These are phyloP conservation scores for Boleophthalmus pectinirostris DNA, from an alignment of 2,113 vertebrate species.

Conservation along the genomic window DNA sequence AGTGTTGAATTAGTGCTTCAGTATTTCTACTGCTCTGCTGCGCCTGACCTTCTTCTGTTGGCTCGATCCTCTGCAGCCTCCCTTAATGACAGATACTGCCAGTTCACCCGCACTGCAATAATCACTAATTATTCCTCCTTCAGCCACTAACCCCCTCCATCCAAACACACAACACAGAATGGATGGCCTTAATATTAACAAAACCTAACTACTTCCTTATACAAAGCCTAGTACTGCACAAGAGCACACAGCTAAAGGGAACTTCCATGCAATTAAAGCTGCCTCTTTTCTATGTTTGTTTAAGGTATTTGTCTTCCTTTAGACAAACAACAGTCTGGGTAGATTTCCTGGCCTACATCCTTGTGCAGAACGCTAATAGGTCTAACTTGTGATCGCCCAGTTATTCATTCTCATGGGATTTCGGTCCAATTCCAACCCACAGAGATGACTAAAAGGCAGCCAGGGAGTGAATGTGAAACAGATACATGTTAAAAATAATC, in stretches of 20 bases:
- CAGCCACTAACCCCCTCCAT: slow-evolving; percentile 21
- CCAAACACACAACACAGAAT: slow-evolving; percentile 21
- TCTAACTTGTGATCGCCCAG: slow-evolving; percentile 36
- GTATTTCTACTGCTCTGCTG: slow-evolving; percentile 28
- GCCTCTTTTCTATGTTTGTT: background rate
- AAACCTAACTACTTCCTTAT: background rate
- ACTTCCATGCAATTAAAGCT: background rate
- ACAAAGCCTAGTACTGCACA: background rate
- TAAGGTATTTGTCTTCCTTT: background rate
- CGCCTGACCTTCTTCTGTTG: slow-evolving; percentile 55
- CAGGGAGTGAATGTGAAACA: slow-evolving; percentile 18
- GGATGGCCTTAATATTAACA: slow-evolving; percentile 44
- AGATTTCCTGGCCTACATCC: slow-evolving; percentile 49
- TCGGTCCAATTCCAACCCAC: slow-evolving; percentile 17
- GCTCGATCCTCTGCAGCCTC: slow-evolving; percentile 44
- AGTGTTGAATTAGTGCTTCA: slow-evolving; percentile 28
- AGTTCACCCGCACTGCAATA: slow-evolving; percentile 57
- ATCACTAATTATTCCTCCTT: slow-evolving; percentile 63
- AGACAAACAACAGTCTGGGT: slow-evolving; percentile 11
- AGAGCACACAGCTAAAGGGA: background rate
- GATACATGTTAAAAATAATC: slow-evolving; percentile 52
- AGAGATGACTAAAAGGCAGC: slow-evolving; percentile 18
- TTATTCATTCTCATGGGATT: slow-evolving; percentile 36
- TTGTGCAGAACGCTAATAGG: background rate
- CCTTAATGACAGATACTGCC: slow-evolving; percentile 49